phyloP scores from a whole-genome alignment of 2,888 invertebrate genomes.

The Cryptophagus acutangulus region DNA sequence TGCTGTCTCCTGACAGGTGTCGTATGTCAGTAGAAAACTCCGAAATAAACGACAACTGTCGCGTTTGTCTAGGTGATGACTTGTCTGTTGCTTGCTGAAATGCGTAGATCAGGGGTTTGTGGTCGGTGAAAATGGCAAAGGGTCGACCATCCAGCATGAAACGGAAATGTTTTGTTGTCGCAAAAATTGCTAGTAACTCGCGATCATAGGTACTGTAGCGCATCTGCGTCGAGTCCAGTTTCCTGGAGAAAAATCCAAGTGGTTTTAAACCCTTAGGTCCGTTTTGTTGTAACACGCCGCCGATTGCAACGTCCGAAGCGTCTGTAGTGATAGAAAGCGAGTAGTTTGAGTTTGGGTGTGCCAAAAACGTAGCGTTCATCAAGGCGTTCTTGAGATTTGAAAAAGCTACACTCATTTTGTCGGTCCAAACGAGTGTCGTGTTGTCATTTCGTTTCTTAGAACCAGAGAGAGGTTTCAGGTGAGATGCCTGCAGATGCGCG shows the following conservation, averaged over 20 bases:
- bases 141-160: slow-evolving; percentile 38
- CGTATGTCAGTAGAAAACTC: slow-evolving; percentile 15
- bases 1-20: slow-evolving; percentile 1
- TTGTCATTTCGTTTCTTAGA: too few species aligned
- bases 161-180: slow-evolving; percentile 34
- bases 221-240: slow-evolving; percentile 2
- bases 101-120: slow-evolving; percentile 36
- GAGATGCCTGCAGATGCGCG: not conserved
- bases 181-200: slow-evolving; percentile 39
- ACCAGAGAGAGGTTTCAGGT: not conserved
- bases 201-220: slow-evolving; percentile 38
- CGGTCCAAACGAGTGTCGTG: not conserved
- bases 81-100: slow-evolving; percentile 34
- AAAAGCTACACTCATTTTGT: not conserved
- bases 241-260: slow-evolving; percentile 16
- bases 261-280: not conserved
- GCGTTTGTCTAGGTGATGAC: slow-evolving; percentile 14
- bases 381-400: not conserved
- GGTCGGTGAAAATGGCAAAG: slow-evolving; percentile 36
- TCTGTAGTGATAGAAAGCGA: not conserved
- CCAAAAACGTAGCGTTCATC: not conserved
- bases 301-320: slow-evolving; percentile 7
- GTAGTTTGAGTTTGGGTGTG: not conserved
- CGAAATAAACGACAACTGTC: slow-evolving; percentile 14
- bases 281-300: slow-evolving; percentile 8